A percentile compares a stretch with the other conserved stretches of the same genome.
phyloP scores from a whole-genome alignment of 2,888 invertebrate species.

The Metallyticus violacea region DNA sequence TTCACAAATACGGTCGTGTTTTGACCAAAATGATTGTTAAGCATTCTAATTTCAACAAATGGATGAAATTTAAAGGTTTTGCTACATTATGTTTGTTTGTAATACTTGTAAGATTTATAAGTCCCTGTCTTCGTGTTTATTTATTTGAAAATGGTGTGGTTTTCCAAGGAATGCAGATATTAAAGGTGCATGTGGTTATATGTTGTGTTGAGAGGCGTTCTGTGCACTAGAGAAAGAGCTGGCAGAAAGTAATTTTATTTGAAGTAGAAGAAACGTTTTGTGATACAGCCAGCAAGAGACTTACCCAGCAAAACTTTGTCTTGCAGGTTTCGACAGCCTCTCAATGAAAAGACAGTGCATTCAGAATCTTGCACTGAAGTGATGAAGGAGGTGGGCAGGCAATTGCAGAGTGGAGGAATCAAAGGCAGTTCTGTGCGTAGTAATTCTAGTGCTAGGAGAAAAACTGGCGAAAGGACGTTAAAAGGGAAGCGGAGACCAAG shows the following conservation, averaged over 20 bases:
- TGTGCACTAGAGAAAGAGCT: neutral
- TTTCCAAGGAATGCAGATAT: no score
- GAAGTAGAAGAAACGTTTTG: neutral
- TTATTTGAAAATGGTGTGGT: no score
- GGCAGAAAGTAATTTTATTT: neutral
- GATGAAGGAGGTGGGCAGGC: neutral
- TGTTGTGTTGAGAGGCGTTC: no score
- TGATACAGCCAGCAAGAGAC: neutral
- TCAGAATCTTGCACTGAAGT: neutral
- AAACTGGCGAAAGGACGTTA: neutral
- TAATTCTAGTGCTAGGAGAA: neutral
- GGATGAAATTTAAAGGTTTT: no score
- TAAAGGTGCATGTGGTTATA: no score
- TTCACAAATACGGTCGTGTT: no score
- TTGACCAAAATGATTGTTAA: no score
- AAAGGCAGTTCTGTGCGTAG: neutral
- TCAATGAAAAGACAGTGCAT: neutral
- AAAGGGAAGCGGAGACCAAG: neutral
- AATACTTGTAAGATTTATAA: no score
- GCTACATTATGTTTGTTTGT: no score
- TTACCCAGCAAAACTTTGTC: constrained; percentile 22
- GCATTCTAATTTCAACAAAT: no score
- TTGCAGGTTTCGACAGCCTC: constrained; percentile 22
- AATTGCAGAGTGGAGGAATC: neutral
- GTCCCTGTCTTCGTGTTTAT: no score